Evolutionary conservation across 2,797 vertebrate genomes (phyloP).

Genomic region (Hafferia zeledoni): DNA sequence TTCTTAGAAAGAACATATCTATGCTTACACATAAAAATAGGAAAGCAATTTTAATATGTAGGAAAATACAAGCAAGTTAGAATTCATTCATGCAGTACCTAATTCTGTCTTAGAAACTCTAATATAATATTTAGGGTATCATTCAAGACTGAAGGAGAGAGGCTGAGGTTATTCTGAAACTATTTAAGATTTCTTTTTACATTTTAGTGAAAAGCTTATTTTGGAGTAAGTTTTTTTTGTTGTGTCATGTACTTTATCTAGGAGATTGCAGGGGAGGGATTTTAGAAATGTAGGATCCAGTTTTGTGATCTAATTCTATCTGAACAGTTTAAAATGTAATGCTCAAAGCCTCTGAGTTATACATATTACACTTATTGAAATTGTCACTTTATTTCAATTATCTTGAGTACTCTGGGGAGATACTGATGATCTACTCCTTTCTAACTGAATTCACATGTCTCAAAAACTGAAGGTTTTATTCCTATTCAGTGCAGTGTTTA

Average conservation of each 20-base stretch:
- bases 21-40: background rate
- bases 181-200: background rate
- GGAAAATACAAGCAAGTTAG: background rate
- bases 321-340: background rate
- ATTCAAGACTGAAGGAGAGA: background rate
- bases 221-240: background rate
- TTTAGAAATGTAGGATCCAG: background rate
- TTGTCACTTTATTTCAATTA: background rate
- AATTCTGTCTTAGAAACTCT: background rate
- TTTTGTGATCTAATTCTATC: background rate
- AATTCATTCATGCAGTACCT: background rate
- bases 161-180: background rate
- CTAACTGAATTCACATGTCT: background rate
- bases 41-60: background rate
- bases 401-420: background rate
- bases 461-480: background rate
- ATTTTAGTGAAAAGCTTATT: background rate
- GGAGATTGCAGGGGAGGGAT: background rate
- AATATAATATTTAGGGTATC: background rate
- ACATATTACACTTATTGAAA: background rate
- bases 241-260: background rate
- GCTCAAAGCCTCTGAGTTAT: background rate
- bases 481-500: background rate
- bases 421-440: background rate
- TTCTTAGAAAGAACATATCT: background rate